Conservation (phyloP, 2,888 invertebrate genomes). For the Seira ritae region DNA sequence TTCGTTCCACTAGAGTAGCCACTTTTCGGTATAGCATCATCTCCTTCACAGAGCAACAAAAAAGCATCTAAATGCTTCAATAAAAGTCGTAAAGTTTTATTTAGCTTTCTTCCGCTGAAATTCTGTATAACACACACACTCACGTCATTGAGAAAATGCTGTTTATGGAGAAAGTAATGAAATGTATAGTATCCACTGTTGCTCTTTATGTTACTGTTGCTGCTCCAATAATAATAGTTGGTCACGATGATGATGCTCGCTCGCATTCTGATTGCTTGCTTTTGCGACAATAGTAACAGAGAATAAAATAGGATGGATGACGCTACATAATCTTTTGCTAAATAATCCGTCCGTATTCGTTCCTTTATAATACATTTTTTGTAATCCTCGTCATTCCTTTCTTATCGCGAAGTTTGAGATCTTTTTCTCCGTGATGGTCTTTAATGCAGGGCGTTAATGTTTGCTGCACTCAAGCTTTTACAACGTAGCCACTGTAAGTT, state of each 20-base stretch:
- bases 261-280: not conserved
- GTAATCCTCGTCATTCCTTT: too few relatives aligned
- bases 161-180: constrained; percentile 16
- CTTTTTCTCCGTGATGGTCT: too few relatives aligned
- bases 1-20: constrained; percentile 39
- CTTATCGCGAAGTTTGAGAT: too few relatives aligned
- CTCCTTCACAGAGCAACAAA: not conserved
- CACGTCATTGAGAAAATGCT: not conserved
- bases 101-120: constrained; percentile 27
- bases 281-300: not conserved
- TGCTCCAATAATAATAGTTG: not conserved
- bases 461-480: too few relatives aligned
- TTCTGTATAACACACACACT: not conserved
- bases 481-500: too few relatives aligned
- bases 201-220: constrained; percentile 8
- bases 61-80: constrained; percentile 38
- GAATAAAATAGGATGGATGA: not conserved
- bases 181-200: constrained; percentile 9
- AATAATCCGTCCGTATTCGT: not conserved
- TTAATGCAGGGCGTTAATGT: too few relatives aligned
- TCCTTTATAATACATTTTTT: not conserved
- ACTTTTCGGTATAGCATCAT: constrained; percentile 8
- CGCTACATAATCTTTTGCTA: not conserved
- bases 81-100: constrained; percentile 60
- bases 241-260: not conserved